Evolutionary conservation across 2,888 invertebrate genomes (phyloP).

Genomic region (Abrostola tripartita): DNA sequence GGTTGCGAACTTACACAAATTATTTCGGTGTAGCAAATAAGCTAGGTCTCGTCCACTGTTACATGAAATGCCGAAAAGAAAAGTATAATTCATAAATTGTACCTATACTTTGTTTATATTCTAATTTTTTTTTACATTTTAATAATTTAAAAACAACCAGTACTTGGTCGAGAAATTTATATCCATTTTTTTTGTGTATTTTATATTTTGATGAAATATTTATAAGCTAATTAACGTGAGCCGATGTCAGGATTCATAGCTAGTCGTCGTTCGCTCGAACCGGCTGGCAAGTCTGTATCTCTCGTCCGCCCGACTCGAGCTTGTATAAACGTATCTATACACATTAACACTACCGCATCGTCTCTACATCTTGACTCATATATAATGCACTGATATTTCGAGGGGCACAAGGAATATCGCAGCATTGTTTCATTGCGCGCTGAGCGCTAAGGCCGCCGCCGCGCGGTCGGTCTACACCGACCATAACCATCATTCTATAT

Average conservation of each 20-base stretch:
- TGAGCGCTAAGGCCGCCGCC: slow-evolving; percentile 66
- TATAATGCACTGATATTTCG: slow-evolving; percentile 85
- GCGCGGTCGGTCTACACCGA: slow-evolving; percentile 63
- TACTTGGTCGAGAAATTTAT: slow-evolving; percentile 88
- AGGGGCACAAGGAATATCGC: slow-evolving; percentile 87
- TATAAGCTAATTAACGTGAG: slow-evolving; percentile 89
- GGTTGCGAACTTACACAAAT: slow-evolving; percentile 66
- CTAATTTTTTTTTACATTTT: slow-evolving; percentile 89
- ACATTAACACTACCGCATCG: slow-evolving; percentile 84
- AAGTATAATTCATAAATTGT: slow-evolving; percentile 88
- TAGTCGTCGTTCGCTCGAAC: slow-evolving; percentile 88
- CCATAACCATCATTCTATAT: slow-evolving; percentile 55
- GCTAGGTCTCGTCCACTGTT: slow-evolving; percentile 80
- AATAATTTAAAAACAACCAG: slow-evolving; percentile 89
- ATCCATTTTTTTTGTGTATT: slow-evolving; percentile 88
- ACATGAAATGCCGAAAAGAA: slow-evolving; percentile 86
- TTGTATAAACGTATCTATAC: slow-evolving; percentile 84
- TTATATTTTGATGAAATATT: slow-evolving; percentile 89
- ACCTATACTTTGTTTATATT: slow-evolving; percentile 88
- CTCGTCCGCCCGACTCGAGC: slow-evolving; percentile 81
- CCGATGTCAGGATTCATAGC: slow-evolving; percentile 89
- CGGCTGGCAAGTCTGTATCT: slow-evolving; percentile 79
- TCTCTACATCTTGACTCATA: slow-evolving; percentile 84
- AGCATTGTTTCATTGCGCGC: slow-evolving; percentile 79
- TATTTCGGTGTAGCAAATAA: slow-evolving; percentile 74